Evolutionary conservation across 2,888 invertebrate genomes (phyloP).

Genomic region (Prosapia bicincta): DNA sequence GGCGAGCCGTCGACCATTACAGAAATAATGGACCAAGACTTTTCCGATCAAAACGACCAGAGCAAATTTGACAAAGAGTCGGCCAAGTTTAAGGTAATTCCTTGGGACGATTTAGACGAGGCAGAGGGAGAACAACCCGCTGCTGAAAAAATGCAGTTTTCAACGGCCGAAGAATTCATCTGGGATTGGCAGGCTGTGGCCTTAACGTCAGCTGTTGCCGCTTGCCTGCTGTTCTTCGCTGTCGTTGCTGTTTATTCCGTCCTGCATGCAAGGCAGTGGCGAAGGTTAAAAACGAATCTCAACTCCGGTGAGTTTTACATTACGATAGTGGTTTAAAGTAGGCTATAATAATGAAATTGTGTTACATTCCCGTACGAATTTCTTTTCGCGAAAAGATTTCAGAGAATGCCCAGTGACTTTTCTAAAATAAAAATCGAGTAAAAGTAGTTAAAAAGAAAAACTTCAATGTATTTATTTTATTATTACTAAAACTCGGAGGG

Average conservation of each 20-base stretch:
- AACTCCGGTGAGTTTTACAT: constrained; percentile 66
- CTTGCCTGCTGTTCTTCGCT: constrained; percentile 75
- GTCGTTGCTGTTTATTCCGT: constrained; percentile 72
- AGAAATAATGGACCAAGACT: constrained; percentile 33
- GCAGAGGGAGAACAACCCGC: constrained; percentile 6
- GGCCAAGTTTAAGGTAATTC: constrained; percentile 16
- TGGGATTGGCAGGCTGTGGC: constrained; percentile 76
- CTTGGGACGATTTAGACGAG: constrained; percentile 11
- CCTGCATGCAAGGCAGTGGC: constrained; percentile 77
- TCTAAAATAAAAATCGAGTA: too few relatives aligned
- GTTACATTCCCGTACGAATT: too few relatives aligned
- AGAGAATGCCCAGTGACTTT: too few relatives aligned
- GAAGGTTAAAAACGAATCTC: constrained; percentile 69
- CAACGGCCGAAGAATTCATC: constrained; percentile 48
- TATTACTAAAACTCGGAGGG: too few relatives aligned
- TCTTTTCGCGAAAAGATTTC: too few relatives aligned
- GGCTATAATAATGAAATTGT: too few relatives aligned
- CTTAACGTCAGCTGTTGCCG: constrained; percentile 67
- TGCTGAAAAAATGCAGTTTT: constrained; percentile 34
- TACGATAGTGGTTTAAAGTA: too few relatives aligned
- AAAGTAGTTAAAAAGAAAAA: too few relatives aligned
- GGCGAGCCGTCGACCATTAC: constrained; percentile 35
- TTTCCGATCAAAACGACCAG: constrained; percentile 8
- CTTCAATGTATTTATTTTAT: too few relatives aligned
- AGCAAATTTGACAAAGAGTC: neutral